A percentile compares a stretch with the other conserved stretches of the same genome.
phyloP scores from a whole-genome alignment of 2,888 invertebrate genomes.

The Xanthia icteritia region DNA sequence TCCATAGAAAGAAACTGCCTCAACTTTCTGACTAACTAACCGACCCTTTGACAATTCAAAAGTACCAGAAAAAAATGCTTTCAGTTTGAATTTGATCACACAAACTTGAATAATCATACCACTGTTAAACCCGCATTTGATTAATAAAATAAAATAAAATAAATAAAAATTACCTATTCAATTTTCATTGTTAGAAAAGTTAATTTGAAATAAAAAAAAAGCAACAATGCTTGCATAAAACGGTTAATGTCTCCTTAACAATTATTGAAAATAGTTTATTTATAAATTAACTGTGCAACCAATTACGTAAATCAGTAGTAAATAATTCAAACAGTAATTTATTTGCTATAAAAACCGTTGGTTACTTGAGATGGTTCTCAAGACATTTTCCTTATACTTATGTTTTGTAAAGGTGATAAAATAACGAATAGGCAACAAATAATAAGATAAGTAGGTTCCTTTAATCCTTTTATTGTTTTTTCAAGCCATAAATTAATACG shows the following conservation, averaged over 20 bases:
- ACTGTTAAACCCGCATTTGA: no score
- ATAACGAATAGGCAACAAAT: not conserved
- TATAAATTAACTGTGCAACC: not conserved
- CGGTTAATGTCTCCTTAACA: not conserved
- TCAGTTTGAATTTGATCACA: not conserved
- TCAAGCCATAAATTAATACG: no score
- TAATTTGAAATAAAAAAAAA: not conserved
- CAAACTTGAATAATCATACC: not conserved
- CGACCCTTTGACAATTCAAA: not conserved
- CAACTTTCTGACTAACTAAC: not conserved
- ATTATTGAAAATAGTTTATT: constrained; percentile 2
- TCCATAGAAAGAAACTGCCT: not conserved
- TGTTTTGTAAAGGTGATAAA: not conserved
- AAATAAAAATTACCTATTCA: no score
- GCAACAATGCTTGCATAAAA: not conserved
- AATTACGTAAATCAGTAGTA: not conserved
- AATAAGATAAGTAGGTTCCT: not conserved
- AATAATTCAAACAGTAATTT: constrained; percentile 5
- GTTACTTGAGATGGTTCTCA: not conserved
- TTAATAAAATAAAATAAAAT: no score
- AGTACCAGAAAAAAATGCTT: not conserved
- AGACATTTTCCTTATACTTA: constrained; percentile 1
- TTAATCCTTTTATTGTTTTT: not conserved
- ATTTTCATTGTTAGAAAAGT: not conserved
- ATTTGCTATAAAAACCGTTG: constrained; percentile 9